A percentile compares a stretch with the other conserved stretches of the same genome.
phyloP scores from a whole-genome alignment of 2,797 vertebrate genomes.

The Poeciliopsis paucimaculata region DNA sequence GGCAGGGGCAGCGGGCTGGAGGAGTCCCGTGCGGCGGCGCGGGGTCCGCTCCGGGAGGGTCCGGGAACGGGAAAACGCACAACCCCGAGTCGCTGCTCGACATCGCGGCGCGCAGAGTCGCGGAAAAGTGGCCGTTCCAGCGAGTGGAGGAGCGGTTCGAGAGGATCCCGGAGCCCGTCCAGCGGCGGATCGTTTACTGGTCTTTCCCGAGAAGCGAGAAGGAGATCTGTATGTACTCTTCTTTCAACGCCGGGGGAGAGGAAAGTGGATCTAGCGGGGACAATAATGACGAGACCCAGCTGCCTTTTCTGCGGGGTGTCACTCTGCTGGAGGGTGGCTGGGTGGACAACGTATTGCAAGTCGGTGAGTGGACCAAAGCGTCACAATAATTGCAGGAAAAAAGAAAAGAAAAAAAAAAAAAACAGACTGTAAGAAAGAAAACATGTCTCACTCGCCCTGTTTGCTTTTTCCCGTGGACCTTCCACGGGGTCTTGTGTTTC shows the following conservation, averaged over 20 bases:
- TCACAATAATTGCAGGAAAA: conserved; percentile 40
- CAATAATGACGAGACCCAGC: conserved; percentile 89
- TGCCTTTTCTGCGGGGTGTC: conserved; percentile 96
- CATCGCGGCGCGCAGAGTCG: conserved; percentile 94
- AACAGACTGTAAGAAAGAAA: conserved; percentile 41
- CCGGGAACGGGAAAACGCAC: conserved; percentile 87
- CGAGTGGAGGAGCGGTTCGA: conserved; percentile 97
- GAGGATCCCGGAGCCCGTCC: conserved; percentile 96
- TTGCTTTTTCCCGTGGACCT: conserved; percentile 51
- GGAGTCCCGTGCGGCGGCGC: conserved; percentile 84
- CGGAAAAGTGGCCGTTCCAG: conserved; percentile 99
- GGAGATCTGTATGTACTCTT: conserved; percentile 99
- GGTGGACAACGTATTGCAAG: conserved; percentile 98
- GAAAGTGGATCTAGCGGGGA: conserved; percentile 85
- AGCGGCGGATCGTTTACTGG: conserved; percentile 98
- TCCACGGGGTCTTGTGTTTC: conserved; percentile 64
- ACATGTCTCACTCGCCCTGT: conserved; percentile 42
- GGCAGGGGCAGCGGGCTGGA: conserved; percentile 91
- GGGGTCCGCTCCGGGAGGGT: conserved; percentile 85
- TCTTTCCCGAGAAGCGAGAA: conserved; percentile 96
- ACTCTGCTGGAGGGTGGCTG: conserved; percentile 94
- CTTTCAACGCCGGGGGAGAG: conserved; percentile 93
- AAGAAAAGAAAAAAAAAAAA: conserved; percentile 40
- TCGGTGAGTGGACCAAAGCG: conserved; percentile 88
- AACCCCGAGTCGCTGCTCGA: conserved; percentile 95